These are phyloP conservation scores for Drosophila baimaii DNA, from an alignment of 1,140 invertebrate species.

Conservation along the genomic window DNA sequence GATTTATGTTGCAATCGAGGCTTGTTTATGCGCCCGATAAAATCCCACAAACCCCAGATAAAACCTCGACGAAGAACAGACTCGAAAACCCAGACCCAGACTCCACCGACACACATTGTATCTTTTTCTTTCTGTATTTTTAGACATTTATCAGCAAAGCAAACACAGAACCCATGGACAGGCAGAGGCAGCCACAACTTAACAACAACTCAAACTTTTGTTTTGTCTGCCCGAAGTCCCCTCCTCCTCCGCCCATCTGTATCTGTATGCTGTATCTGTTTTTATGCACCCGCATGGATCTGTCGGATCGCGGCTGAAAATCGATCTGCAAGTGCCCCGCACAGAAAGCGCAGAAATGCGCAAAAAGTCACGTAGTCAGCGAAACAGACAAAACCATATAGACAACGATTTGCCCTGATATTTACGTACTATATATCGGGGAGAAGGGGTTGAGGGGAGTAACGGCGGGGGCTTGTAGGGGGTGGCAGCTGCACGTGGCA, in stretches of 20 bases:
- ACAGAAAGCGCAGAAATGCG: conserved; percentile 53
- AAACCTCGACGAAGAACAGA: conserved; percentile 24
- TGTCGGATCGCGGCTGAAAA: conserved; percentile 66
- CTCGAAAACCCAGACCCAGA: background rate
- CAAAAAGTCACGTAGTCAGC: conserved; percentile 78
- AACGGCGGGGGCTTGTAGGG: too few species aligned
- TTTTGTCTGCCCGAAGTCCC: conserved; percentile 55
- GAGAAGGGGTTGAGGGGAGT: background rate
- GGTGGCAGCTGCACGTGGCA: conserved; percentile 34
- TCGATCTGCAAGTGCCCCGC: conserved; percentile 60
- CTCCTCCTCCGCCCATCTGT: conserved; percentile 25
- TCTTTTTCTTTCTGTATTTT: conserved; percentile 56
- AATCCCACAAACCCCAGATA: conserved; percentile 22
- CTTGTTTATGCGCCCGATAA: conserved; percentile 36
- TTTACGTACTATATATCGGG: conserved; percentile 17
- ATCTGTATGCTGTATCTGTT: conserved; percentile 42
- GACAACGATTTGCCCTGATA: conserved; percentile 60
- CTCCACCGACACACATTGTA: conserved; percentile 51
- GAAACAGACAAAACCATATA: conserved; percentile 65
- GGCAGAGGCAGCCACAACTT: conserved; percentile 56
- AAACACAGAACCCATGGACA: conserved; percentile 29
- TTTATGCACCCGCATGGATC: conserved; percentile 64
- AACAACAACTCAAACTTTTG: conserved; percentile 42
- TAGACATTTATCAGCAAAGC: conserved; percentile 70
- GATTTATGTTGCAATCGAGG: conserved; percentile 38